Base-by-base conservation (phyloP, 1,140 invertebrate genomes). In the Euschistus heros region DNA sequence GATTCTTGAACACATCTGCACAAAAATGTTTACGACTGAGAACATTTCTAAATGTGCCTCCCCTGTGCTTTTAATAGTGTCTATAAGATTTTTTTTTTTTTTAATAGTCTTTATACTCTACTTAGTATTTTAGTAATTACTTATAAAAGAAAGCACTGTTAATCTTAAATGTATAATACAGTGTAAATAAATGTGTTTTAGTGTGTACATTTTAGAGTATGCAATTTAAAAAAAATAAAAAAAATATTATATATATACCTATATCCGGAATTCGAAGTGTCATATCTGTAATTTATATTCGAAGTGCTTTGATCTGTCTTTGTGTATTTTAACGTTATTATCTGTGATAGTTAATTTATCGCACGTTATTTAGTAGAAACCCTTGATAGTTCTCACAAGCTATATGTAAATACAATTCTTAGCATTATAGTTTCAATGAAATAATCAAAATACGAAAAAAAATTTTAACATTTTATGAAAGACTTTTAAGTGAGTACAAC, bases 241-340 rank as follows among this genome's bases (percentile, higher is more conserved):
- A 27, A 47, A 60, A 50, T n/a, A n/a, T n/a, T n/a, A n/a, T n/a
- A n/a, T n/a, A n/a, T n/a, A n/a, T n/a, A n/a, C n/a, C n/a, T n/a
- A n/a, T n/a, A 63, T 57, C 42, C 55, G 55, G 55, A 46, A 59
- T 60, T 64, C 54, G 22, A 55, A 24, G 57, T 64, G 63, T 63
- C 61, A 67, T 63, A 50, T 54, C 24, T 18, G 17, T 24, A 33
- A 55, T n/a, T 7, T 37, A 33, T 24, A 69, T 69, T 65, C 55
- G 68, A 72, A 71, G 71, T 71, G 71, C 72, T 74, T 72, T 72
- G 70, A 70, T 69, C 70, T 71, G 69, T 70, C 70, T 72, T 74
- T 73, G 70, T 30, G 30, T 59, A 60, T 47, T 42, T 61, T 5
- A 61, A 50, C 59, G 50, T 61, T 61, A 47, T 66, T 64, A 66